Percentiles rank a stretch among this genome's conserved stretches.
These are phyloP conservation scores for Mnemiopsis leidyi DNA, from an alignment of 37 sponge, comb jelly and placozoan genomes.

Conservation along the genomic window DNA sequence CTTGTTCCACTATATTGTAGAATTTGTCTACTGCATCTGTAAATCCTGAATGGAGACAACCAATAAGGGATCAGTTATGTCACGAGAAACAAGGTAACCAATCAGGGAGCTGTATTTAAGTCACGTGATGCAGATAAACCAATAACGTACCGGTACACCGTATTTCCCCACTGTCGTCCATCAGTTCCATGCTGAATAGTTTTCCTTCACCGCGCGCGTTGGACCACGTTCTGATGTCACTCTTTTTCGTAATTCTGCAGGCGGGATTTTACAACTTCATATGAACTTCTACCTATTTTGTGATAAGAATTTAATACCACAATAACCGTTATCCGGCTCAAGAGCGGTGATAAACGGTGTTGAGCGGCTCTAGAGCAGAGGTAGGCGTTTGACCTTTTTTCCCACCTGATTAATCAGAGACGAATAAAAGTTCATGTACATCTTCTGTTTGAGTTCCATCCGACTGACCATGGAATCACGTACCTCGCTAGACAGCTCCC, in stretches of 20 bases:
- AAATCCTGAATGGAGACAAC: conserved; percentile 70
- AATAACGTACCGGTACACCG: conserved; percentile 47
- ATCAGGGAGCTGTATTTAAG: background rate
- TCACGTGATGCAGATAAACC: background rate
- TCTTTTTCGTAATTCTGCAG: conserved; percentile 77
- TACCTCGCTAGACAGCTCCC: too few species aligned
- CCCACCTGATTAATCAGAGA: background rate
- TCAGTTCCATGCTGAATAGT: conserved; percentile 79
- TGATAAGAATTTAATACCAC: too few species aligned
- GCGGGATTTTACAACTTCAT: too few species aligned
- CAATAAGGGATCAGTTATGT: background rate
- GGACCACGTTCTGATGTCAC: conserved; percentile 77
- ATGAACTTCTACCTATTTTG: too few species aligned
- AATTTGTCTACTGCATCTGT: conserved; percentile 80
- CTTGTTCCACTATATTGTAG: conserved; percentile 71
- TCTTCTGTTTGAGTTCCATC: too few species aligned
- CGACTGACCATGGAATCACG: too few species aligned
- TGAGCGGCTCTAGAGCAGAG: too few species aligned
- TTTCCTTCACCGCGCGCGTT: conserved; percentile 91
- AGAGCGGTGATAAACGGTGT: too few species aligned
- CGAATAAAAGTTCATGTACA: too few species aligned
- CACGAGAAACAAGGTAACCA: background rate
- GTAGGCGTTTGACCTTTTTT: background rate
- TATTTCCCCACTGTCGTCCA: conserved; percentile 72
- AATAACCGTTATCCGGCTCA: too few species aligned